These are phyloP conservation scores for Macrochelys suwanniensis DNA, from an alignment of 2,797 vertebrate genomes.

Conservation along the genomic window DNA sequence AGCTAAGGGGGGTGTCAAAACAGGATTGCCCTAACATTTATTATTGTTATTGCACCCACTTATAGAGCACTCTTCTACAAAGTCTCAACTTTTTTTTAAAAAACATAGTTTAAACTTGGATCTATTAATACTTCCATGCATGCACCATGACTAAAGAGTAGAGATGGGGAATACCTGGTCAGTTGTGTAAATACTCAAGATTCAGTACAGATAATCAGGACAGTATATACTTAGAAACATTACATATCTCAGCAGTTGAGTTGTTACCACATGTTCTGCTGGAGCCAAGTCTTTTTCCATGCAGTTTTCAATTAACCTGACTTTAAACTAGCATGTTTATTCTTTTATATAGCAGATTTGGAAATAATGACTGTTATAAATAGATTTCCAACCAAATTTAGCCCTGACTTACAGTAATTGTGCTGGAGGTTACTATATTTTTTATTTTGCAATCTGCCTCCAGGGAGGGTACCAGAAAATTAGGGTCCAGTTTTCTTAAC, in stretches of 20 bases:
- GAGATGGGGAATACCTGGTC: rapidly evolving
- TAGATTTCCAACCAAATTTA: neutral
- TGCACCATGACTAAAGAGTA: rapidly evolving
- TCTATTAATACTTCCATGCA: neutral
- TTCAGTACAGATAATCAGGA: neutral
- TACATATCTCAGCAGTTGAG: rapidly evolving
- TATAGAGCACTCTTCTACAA: neutral
- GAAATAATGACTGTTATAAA: neutral
- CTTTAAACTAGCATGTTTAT: neutral
- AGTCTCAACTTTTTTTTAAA: no score
- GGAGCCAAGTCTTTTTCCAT: rapidly evolving
- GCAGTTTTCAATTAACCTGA: neutral
- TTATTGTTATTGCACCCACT: neutral
- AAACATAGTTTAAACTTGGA: neutral
- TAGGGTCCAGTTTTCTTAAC: neutral
- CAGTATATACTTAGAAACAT: rapidly evolving
- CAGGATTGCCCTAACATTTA: rapidly evolving
- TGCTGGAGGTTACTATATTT: neutral
- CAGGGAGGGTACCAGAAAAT: neutral
- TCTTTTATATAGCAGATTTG: neutral
- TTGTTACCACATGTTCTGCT: rapidly evolving
- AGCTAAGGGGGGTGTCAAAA: neutral
- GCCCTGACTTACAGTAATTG: neutral
- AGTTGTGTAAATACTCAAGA: neutral
- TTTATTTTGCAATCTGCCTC: neutral